phyloP scores from a whole-genome alignment of 2,888 invertebrate genomes.

The Lumbricus terrestris region DNA sequence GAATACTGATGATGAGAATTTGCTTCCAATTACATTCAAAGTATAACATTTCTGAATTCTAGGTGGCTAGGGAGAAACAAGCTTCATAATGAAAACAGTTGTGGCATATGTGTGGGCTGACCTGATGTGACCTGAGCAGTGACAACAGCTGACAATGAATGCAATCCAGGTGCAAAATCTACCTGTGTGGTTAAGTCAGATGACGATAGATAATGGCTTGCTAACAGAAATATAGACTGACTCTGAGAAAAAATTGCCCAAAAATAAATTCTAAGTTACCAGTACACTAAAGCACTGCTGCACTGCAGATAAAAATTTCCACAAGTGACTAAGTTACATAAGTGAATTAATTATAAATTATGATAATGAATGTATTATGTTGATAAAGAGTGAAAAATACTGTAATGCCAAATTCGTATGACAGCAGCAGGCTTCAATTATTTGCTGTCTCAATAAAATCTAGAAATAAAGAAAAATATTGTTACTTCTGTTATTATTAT shows the following conservation, averaged over 20 bases:
- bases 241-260: background rate
- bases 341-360: background rate
- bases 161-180: background rate
- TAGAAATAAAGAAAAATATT: background rate
- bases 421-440: background rate
- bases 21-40: background rate
- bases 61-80: no score
- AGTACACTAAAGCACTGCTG: background rate
- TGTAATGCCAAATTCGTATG: no score
- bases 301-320: background rate
- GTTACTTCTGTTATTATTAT: background rate
- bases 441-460: background rate
- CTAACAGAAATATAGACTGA: background rate
- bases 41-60: background rate
- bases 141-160: background rate
- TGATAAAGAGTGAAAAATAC: background rate
- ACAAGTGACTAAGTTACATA: no score
- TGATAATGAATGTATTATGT: background rate
- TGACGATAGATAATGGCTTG: background rate
- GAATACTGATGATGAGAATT: background rate
- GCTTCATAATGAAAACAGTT: background rate
- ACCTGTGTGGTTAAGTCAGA: background rate
- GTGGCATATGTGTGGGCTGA: background rate
- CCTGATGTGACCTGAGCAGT: background rate
- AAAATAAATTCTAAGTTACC: background rate